Conservation (phyloP, 2,888 invertebrate genomes). For the Cecidostiba fungosa region DNA sequence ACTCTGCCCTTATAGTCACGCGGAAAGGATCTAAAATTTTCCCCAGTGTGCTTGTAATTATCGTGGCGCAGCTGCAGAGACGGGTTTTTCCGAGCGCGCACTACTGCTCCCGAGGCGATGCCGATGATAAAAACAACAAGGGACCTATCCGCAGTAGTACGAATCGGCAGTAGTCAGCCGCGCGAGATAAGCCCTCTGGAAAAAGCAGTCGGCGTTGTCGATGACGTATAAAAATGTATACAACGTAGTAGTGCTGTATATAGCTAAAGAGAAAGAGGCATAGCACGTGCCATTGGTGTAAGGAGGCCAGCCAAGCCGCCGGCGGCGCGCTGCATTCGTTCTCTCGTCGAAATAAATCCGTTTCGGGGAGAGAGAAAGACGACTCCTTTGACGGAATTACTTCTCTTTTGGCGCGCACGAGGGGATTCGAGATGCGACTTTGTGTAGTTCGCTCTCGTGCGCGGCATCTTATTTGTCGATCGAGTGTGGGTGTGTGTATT, state of each 20-base stretch:
- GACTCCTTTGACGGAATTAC: conserved; percentile 20
- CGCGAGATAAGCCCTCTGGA: conserved; percentile 7
- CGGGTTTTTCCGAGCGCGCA: not conserved
- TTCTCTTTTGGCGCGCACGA: not conserved
- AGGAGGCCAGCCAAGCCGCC: conserved; percentile 15
- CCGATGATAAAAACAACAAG: conserved; percentile 66
- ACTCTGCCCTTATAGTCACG: not conserved
- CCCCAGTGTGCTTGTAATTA: not conserved
- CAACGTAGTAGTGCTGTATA: not conserved
- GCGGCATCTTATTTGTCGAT: conserved; percentile 11
- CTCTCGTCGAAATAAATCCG: conserved; percentile 7
- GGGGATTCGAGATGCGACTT: not conserved
- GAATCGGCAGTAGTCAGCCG: conserved; percentile 65
- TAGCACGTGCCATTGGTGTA: conserved; percentile 2
- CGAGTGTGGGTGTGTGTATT: not conserved
- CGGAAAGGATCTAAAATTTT: not conserved
- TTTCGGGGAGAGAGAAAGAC: not conserved
- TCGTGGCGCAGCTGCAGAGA: not conserved
- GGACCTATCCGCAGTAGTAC: conserved; percentile 59
- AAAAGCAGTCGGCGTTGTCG: not conserved
- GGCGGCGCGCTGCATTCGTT: not conserved
- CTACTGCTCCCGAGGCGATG: conserved; percentile 21
- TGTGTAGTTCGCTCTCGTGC: not conserved
- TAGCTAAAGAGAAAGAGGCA: not conserved
- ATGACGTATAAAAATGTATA: conserved; percentile 13